phyloP scores from a whole-genome alignment of 2,113 vertebrate genomes.

The Larimichthys crocea region DNA sequence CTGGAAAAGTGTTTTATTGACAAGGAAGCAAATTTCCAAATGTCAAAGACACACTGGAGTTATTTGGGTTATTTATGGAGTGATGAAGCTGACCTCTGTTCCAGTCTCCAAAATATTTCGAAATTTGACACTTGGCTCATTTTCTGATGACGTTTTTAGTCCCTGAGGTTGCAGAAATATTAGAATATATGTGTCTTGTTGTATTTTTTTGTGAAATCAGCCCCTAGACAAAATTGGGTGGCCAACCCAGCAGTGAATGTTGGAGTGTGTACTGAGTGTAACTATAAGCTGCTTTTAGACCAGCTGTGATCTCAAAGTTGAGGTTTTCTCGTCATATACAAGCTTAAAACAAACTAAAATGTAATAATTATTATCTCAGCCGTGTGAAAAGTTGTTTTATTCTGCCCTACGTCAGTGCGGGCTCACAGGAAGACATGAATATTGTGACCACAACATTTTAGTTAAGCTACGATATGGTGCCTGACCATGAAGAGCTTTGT shows the following conservation, averaged over 20 bases:
- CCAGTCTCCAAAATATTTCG: background rate
- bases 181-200: background rate
- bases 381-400: too few species aligned
- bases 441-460: too few species aligned
- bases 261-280: too few species aligned
- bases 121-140: background rate
- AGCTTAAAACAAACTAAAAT: too few species aligned
- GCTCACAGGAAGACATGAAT: too few species aligned
- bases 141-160: background rate
- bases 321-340: too few species aligned
- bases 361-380: too few species aligned
- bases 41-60: background rate
- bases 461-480: too few species aligned
- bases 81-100: background rate
- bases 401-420: too few species aligned
- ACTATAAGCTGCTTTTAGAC: background rate
- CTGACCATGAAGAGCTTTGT: too few species aligned
- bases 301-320: background rate
- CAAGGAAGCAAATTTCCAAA: background rate
- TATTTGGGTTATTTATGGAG: background rate
- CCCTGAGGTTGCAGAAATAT: background rate
- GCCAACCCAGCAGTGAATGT: too few species aligned
- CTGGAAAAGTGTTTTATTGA: too few species aligned
- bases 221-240: background rate
- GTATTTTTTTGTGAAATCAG: background rate